Evolutionary conservation across 2,888 invertebrate species (phyloP).

Genomic region (Oxytorus armatus): DNA sequence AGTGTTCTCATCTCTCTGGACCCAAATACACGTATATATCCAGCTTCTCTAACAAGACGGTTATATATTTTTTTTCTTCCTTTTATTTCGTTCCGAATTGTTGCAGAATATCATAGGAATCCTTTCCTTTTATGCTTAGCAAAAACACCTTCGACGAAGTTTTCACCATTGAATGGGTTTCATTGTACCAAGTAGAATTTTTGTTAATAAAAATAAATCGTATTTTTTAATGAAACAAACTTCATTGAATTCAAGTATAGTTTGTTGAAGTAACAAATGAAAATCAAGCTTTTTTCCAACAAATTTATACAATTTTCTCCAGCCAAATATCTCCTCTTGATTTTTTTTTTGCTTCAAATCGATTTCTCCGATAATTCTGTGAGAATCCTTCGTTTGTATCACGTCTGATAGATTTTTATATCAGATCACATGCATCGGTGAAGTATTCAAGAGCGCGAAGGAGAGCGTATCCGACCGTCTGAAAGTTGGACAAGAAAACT

Average conservation of each 20-base stretch:
- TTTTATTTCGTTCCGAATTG: neutral
- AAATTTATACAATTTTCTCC: too few species aligned
- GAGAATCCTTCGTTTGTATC: neutral
- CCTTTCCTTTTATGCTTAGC: too few species aligned
- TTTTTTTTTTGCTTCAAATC: too few species aligned
- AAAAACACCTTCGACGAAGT: too few species aligned
- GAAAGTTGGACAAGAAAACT: neutral
- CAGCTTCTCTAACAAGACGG: constrained; percentile 25
- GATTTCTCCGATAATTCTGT: too few species aligned
- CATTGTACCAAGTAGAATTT: neutral
- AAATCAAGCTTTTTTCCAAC: too few species aligned
- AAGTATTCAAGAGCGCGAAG: neutral
- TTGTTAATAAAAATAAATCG: neutral
- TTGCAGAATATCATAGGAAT: neutral
- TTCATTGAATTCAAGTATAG: too few species aligned
- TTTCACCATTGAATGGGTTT: neutral
- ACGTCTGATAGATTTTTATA: neutral
- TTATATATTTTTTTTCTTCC: constrained; percentile 15
- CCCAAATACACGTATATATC: constrained; percentile 1
- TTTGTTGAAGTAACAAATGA: too few species aligned
- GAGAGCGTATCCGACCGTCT: neutral
- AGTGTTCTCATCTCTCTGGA: constrained; percentile 69
- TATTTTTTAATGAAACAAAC: too few species aligned
- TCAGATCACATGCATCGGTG: neutral
- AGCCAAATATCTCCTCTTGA: too few species aligned